These are phyloP conservation scores for Mesoligia furuncula DNA, from an alignment of 2,888 invertebrate species.

Conservation along the genomic window DNA sequence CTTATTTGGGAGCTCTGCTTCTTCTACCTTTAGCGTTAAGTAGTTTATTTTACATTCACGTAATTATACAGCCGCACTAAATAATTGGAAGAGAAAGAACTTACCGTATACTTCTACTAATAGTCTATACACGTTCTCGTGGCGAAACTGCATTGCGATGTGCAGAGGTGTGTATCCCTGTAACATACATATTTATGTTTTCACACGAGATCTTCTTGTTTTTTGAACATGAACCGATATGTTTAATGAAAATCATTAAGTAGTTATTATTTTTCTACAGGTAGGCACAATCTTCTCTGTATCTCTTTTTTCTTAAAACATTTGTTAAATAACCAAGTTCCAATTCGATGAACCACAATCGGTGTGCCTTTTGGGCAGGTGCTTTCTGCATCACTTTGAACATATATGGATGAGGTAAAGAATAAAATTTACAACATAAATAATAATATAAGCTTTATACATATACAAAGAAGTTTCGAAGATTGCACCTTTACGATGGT, in stretches of 20 bases:
- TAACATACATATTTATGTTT: slow-evolving; percentile 72
- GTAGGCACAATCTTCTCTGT: neutral
- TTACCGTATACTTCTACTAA: slow-evolving; percentile 97
- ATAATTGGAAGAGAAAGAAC: slow-evolving; percentile 72
- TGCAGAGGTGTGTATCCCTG: slow-evolving; percentile 99
- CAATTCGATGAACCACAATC: neutral
- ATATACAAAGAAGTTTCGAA: slow-evolving; percentile 30
- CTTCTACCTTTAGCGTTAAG: neutral
- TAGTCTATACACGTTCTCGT: slow-evolving; percentile 96
- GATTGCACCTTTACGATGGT: slow-evolving; percentile 60
- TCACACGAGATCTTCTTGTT: slow-evolving; percentile 9
- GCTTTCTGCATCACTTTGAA: neutral
- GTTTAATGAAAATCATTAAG: neutral
- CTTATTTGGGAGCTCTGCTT: neutral
- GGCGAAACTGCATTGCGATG: slow-evolving; percentile 97
- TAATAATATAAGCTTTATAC: neutral
- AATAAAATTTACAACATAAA: neutral
- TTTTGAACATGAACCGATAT: neutral
- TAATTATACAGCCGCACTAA: neutral
- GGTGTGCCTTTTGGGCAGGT: neutral
- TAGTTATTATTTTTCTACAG: neutral
- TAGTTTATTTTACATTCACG: neutral
- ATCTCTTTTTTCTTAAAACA: neutral
- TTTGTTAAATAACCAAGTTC: neutral
- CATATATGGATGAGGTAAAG: neutral